These are phyloP conservation scores for Drymonia ruficornis DNA, from an alignment of 2,888 invertebrate genomes.

Conservation along the genomic window DNA sequence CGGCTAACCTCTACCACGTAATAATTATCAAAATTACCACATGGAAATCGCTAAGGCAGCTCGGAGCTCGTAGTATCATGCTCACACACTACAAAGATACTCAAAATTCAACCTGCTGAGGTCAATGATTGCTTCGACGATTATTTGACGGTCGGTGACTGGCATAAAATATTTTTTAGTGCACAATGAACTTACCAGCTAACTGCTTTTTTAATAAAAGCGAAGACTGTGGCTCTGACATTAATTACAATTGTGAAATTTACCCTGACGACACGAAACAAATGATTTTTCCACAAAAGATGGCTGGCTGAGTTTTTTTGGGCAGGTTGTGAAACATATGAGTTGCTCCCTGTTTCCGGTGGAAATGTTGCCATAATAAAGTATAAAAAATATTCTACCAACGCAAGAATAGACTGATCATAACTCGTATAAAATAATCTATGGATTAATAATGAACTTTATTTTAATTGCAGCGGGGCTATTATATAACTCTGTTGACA, in stretches of 20 bases:
- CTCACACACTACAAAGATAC: conserved; percentile 51
- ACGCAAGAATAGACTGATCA: conserved; percentile 3
- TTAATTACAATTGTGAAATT: conserved; percentile 93
- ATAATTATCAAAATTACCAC: conserved; percentile 31
- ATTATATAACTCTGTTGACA: too few species aligned
- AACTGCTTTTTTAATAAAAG: conserved; percentile 97
- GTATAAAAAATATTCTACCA: conserved; percentile 6
- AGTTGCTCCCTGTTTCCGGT: conserved; percentile 79
- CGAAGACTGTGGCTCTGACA: conserved; percentile 98
- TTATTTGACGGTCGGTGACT: conserved; percentile 66
- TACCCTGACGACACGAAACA: conserved; percentile 89
- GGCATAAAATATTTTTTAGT: conserved; percentile 47
- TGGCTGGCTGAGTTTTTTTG: conserved; percentile 88
- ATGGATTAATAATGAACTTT: too few species aligned
- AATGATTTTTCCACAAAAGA: conserved; percentile 89
- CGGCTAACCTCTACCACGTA: conserved; percentile 9
- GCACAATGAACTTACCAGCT: conserved; percentile 89
- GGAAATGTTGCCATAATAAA: conserved; percentile 53
- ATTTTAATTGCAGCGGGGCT: too few species aligned
- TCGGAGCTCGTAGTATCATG: conserved; percentile 26
- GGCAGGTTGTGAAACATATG: conserved; percentile 84
- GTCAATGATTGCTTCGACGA: conserved; percentile 79
- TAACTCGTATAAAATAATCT: too few species aligned
- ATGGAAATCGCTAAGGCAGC: conserved; percentile 24
- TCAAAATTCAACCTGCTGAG: conserved; percentile 80